phyloP scores from a whole-genome alignment of 2,888 invertebrate genomes.

The Oscheius sp. region DNA sequence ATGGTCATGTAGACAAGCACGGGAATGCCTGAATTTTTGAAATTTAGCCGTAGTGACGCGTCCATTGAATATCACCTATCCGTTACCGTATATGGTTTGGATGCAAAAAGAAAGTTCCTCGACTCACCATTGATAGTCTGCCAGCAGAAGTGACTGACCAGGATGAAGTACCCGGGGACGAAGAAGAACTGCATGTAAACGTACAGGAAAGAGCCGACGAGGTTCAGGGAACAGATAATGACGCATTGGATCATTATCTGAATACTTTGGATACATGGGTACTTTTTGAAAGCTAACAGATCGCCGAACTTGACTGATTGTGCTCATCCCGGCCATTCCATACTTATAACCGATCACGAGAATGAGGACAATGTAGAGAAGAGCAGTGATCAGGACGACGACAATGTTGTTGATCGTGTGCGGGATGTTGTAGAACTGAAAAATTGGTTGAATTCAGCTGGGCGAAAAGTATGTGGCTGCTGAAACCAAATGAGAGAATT shows the following conservation, averaged over 20 bases:
- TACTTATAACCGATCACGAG: neutral
- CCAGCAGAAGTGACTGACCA: neutral
- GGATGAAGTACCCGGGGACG: neutral
- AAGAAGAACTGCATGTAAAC: neutral
- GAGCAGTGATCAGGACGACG: slow-evolving; percentile 18
- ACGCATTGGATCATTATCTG: slow-evolving; percentile 3
- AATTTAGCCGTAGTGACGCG: neutral
- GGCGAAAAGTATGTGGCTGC: neutral
- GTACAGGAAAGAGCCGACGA: neutral
- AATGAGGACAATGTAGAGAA: slow-evolving; percentile 19
- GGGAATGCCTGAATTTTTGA: neutral
- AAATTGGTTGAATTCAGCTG: too few relatives aligned
- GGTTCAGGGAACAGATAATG: neutral
- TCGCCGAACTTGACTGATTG: neutral
- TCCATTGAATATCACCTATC: neutral
- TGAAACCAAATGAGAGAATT: neutral
- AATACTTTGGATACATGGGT: neutral
- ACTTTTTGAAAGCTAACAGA: neutral
- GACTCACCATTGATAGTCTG: neutral
- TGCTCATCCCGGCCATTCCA: neutral
- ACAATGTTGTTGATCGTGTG: slow-evolving; percentile 33
- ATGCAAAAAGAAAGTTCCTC: too few relatives aligned
- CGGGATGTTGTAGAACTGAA: slow-evolving; percentile 28
- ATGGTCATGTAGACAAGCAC: neutral
- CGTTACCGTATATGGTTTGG: too few relatives aligned